Evolutionary conservation across 2,888 invertebrate species (phyloP).

Genomic region (Tetheella fluctuosa): DNA sequence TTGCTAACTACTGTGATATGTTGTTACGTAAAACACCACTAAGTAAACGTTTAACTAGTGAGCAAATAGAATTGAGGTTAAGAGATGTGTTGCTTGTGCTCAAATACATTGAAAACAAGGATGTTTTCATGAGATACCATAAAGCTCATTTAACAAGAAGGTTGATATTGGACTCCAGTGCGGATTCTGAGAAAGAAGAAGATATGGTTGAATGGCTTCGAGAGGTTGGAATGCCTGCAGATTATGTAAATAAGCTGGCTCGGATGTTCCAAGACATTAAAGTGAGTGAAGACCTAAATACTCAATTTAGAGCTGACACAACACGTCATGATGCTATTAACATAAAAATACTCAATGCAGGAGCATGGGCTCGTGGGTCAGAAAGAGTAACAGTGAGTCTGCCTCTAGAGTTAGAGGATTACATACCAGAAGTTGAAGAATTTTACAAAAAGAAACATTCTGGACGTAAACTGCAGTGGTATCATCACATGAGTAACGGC

Average conservation of each 20-base stretch:
- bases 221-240: slow-evolving; percentile 99
- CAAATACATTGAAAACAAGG: slow-evolving; percentile 99
- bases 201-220: slow-evolving; percentile 99
- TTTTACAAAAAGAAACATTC: slow-evolving; percentile 99
- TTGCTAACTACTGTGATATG: slow-evolving; percentile 99
- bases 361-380: slow-evolving; percentile 98
- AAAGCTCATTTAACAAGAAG: slow-evolving; percentile 98
- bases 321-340: slow-evolving; percentile 95
- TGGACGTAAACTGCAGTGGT: slow-evolving; percentile 98
- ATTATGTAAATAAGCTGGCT: slow-evolving; percentile 98
- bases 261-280: slow-evolving; percentile 99
- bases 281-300: slow-evolving; percentile 97
- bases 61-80: slow-evolving; percentile 97
- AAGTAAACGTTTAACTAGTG: slow-evolving; percentile 97
- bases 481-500: slow-evolving; percentile 99
- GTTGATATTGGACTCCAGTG: slow-evolving; percentile 98
- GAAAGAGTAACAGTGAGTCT: slow-evolving; percentile 98
- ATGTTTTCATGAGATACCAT: slow-evolving; percentile 99
- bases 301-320: slow-evolving; percentile 94
- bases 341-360: slow-evolving; percentile 99
- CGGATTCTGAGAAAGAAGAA: slow-evolving; percentile 99
- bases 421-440: slow-evolving; percentile 99
- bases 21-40: slow-evolving; percentile 97
- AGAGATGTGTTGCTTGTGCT: slow-evolving; percentile 97
- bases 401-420: slow-evolving; percentile 98